Percentiles rank a stretch among this genome's conserved stretches.
Conservation (phyloP, 2,888 invertebrate species). For the Sesia bembeciformis region DNA sequence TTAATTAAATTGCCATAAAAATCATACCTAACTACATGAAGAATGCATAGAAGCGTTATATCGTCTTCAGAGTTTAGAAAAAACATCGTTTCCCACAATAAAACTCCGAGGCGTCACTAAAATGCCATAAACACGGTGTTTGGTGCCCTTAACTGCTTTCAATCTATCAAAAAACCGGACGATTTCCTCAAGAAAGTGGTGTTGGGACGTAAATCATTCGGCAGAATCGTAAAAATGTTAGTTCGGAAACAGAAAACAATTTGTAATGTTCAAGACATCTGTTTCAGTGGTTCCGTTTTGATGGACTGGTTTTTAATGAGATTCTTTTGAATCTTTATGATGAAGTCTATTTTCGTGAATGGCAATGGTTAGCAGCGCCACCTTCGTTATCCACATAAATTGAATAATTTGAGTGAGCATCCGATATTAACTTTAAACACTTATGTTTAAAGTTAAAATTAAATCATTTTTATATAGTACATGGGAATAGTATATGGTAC, state of each 20-base stretch:
- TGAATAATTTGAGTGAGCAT: too few relatives aligned
- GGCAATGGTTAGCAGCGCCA: too few relatives aligned
- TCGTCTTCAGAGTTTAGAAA: constrained; percentile 1
- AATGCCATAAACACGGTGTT: constrained; percentile 14
- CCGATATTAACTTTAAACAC: too few relatives aligned
- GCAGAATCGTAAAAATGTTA: constrained; percentile 7
- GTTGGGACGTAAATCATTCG: constrained; percentile 6
- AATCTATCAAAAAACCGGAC: constrained; percentile 18
- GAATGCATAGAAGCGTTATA: constrained; percentile 10
- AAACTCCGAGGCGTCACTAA: constrained; percentile 16
- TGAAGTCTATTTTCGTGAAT: too few relatives aligned
- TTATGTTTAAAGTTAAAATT: too few relatives aligned
- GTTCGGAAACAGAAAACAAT: constrained; percentile 6
- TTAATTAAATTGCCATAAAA: background rate
- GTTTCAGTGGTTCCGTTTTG: background rate
- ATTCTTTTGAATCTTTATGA: background rate
- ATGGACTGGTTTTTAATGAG: background rate
- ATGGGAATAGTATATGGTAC: too few relatives aligned
- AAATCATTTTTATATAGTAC: too few relatives aligned
- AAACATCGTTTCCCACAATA: constrained; percentile 15
- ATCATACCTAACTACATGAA: constrained; percentile 7
- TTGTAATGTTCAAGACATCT: constrained; percentile 6
- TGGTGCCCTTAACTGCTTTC: constrained; percentile 13
- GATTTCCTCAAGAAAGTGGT: background rate
- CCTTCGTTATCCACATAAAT: too few relatives aligned